Base-by-base conservation (phyloP, 2,797 vertebrate species). In the Smutsia gigantea region DNA sequence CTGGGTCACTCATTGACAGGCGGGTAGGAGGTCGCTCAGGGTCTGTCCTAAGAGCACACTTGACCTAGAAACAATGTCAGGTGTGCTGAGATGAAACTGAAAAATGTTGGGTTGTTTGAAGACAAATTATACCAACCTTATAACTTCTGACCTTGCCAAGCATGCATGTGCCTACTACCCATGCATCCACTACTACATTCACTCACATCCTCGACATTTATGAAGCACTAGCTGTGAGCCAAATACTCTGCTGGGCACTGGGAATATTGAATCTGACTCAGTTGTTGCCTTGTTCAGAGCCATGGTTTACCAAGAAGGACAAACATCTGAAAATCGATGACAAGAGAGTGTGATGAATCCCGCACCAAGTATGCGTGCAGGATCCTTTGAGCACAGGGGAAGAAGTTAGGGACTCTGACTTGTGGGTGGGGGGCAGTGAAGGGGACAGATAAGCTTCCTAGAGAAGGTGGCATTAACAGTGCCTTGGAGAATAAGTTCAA, bases 51-150 rank as follows among this genome's bases (percentile, higher is more conserved):
- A 86, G 37, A 87, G 34, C 29, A 86, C 21, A 34, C 53, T 4
- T 83, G 86, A 81, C 31, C 74, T 83, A 31, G 25, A 86, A 64
- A 66, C 29, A 11, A 18, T 34, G 23, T 61, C 39, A 53, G 9
- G 51, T 61, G 37, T 85, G 46, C 27, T 49, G 25, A 91, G 49
- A 66, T 83, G 39, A 87, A 93, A 49, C 53, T 61, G 29, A 49
- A 39, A 77, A 85, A 72, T 4, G 3, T 7, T 37, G 29, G 64
- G 51, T 49, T 92, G 42, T 83, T 23, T 92, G 91, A 95, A 87
- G 72, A 87, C 82, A 75, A 69, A 61, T 63, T 34, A 68, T 42
- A 69, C 0, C 17, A 51, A 25, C 29, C 53, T 75, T 90, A 39
- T 10, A 49, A n/a, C 49, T 51, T 63, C 85, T 79, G 57, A 13